phyloP scores from a whole-genome alignment of 1,140 invertebrate species.

The Andricus grossulariae region DNA sequence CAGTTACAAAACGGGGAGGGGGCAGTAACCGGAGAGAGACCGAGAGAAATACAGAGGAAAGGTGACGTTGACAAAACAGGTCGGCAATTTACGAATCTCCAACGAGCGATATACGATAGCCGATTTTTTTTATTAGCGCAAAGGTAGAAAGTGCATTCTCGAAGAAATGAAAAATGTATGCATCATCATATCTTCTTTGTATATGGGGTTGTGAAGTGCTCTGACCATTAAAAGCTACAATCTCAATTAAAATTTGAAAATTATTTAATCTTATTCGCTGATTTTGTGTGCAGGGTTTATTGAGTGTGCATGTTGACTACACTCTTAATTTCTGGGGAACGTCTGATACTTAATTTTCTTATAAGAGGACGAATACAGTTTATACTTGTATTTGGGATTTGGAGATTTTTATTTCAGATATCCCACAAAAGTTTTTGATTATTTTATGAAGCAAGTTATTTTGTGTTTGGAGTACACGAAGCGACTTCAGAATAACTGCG shows the following conservation, averaged over 20 bases:
- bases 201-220: background rate
- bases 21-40: conserved; percentile 30
- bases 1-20: background rate
- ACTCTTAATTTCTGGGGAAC: no score
- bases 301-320: no score
- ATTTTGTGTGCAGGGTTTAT: no score
- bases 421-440: no score
- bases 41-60: conserved; percentile 21
- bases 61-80: conserved; percentile 23
- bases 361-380: no score
- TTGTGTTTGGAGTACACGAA: no score
- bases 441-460: no score
- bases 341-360: no score
- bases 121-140: conserved; percentile 8
- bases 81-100: conserved; percentile 4
- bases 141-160: conserved; percentile 20
- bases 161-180: background rate
- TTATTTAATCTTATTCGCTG: no score
- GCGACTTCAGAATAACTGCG: no score
- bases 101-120: conserved; percentile 1
- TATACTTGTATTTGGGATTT: no score
- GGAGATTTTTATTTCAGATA: no score
- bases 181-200: conserved; percentile 1
- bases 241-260: background rate
- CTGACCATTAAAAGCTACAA: background rate